phyloP scores from a whole-genome alignment of 35 echinoderm and acorn worm genomes.

The Apostichopus japonicus region DNA sequence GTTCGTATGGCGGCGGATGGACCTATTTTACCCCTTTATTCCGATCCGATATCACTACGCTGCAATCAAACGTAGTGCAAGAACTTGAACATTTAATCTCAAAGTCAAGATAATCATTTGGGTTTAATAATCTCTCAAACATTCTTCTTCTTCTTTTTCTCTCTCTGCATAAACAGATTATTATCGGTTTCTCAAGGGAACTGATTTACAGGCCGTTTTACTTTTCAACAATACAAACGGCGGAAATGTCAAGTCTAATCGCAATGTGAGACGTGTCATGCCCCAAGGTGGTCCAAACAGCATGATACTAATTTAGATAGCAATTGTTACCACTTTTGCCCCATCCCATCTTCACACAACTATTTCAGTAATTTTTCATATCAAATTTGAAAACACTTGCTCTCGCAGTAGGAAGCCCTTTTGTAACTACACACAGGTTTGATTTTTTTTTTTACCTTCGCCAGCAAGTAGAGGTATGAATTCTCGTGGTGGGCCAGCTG shows the following conservation, averaged over 20 bases:
- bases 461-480: not conserved
- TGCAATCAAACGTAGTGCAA: too few species aligned
- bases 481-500: slow-evolving; percentile 37
- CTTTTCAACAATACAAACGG: slow-evolving; percentile 45
- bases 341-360: slow-evolving; percentile 55
- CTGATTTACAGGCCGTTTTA: slow-evolving; percentile 41
- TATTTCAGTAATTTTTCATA: slow-evolving; percentile 71
- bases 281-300: slow-evolving; percentile 53
- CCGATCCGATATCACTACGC: too few species aligned
- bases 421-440: slow-evolving; percentile 40
- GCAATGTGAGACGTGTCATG: slow-evolving; percentile 35
- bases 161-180: slow-evolving; percentile 45
- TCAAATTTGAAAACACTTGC: slow-evolving; percentile 71
- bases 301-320: slow-evolving; percentile 56
- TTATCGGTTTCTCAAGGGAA: slow-evolving; percentile 18
- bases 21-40: too few species aligned
- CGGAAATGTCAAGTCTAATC: slow-evolving; percentile 59
- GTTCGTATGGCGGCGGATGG: too few species aligned
- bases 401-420: slow-evolving; percentile 35
- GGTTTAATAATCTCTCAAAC: not conserved
- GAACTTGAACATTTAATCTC: too few species aligned
- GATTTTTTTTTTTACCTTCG: not conserved
- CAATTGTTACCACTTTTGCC: slow-evolving; percentile 65
- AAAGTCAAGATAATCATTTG: too few species aligned
- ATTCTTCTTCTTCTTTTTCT: not conserved